Percentiles rank a stretch among this genome's conserved stretches.
These are phyloP conservation scores for Hylaeus anthracinus DNA, from an alignment of 1,140 invertebrate genomes.

Conservation along the genomic window DNA sequence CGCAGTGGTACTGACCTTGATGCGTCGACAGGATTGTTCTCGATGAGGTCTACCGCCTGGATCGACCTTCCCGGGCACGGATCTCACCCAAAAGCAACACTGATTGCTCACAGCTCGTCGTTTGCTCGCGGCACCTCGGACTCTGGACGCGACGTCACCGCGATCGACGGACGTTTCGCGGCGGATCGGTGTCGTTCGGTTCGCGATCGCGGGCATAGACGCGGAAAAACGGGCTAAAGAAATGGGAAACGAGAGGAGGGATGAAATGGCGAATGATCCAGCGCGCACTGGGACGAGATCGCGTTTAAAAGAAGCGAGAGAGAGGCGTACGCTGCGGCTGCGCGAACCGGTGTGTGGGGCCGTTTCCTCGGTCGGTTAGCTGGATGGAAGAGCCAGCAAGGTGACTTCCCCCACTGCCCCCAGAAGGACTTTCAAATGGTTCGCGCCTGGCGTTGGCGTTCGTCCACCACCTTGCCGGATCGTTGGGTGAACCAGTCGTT, in stretches of 20 bases:
- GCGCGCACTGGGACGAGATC: conserved; percentile 22
- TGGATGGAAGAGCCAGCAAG: conserved; percentile 54
- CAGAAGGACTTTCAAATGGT: conserved; percentile 56
- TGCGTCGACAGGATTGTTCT: conserved; percentile 75
- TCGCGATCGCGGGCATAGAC: background rate
- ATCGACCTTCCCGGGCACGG: conserved; percentile 13
- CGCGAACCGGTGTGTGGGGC: conserved; percentile 76
- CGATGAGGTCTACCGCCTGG: conserved; percentile 28
- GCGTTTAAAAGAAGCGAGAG: conserved; percentile 56
- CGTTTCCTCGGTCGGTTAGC: conserved; percentile 52
- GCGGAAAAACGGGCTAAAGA: background rate
- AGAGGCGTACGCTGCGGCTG: conserved; percentile 77
- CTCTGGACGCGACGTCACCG: background rate
- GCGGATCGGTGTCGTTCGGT: background rate
- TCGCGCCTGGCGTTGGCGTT: conserved; percentile 34
- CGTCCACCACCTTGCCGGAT: conserved; percentile 45
- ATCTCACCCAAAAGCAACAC: background rate
- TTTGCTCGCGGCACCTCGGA: background rate
- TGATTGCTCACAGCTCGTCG: conserved; percentile 24
- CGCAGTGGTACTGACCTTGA: conserved; percentile 67
- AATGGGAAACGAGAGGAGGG: conserved; percentile 17
- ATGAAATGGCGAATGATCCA: conserved; percentile 20
- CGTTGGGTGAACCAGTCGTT: conserved; percentile 48
- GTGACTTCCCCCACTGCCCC: conserved; percentile 45
- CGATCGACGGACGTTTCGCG: conserved; percentile 4